These are phyloP conservation scores for Acanthochromis polyacanthus DNA, from an alignment of 2,113 vertebrate species.

Conservation along the genomic window DNA sequence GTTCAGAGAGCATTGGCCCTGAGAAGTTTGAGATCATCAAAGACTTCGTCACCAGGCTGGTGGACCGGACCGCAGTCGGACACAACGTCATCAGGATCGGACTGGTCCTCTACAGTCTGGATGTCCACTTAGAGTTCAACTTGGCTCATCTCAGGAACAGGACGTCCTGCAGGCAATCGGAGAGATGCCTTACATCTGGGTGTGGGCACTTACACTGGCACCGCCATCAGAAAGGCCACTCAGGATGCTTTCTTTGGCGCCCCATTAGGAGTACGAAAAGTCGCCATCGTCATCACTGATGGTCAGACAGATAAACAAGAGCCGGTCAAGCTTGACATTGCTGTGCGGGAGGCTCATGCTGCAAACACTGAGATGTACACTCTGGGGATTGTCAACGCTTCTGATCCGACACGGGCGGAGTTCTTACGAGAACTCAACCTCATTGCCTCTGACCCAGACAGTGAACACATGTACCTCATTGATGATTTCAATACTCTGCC, in stretches of 20 bases:
- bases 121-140: conserved; percentile 90
- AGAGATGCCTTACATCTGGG: conserved; percentile 92
- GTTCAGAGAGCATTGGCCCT: conserved; percentile 93
- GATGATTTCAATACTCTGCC: conserved; percentile 92
- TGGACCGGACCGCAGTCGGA: conserved; percentile 91
- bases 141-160: conserved; percentile 85
- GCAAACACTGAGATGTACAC: conserved; percentile 94
- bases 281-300: conserved; percentile 92
- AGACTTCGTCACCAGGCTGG: conserved; percentile 91
- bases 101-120: conserved; percentile 91
- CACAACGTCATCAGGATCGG: conserved; percentile 92
- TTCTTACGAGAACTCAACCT: conserved; percentile 91
- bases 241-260: conserved; percentile 91
- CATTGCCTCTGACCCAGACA: conserved; percentile 93
- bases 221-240: conserved; percentile 91
- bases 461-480: conserved; percentile 92
- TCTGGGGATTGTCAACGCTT: conserved; percentile 91
- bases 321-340: conserved; percentile 89
- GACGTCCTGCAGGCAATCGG: conserved; percentile 91
- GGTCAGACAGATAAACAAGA: conserved; percentile 93
- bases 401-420: conserved; percentile 88
- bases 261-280: conserved; percentile 88
- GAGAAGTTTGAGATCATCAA: conserved; percentile 96
- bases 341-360: conserved; percentile 90
- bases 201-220: conserved; percentile 92